Base-by-base conservation (phyloP, 2,113 vertebrate species). In the Tonatia bakeri region DNA sequence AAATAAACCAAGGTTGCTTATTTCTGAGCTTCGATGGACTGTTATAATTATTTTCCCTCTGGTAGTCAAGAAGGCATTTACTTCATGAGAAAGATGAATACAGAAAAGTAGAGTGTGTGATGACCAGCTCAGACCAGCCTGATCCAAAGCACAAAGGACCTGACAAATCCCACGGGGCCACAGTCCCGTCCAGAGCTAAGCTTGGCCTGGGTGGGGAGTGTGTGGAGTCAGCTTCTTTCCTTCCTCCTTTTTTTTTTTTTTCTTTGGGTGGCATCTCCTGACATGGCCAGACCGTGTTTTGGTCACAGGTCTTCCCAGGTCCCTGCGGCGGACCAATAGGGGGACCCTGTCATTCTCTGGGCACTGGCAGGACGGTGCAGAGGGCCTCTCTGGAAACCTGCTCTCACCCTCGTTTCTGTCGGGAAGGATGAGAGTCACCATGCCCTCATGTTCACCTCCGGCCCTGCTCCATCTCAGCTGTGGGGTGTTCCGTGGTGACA, bases 1-100 rank as follows among this genome's bases (percentile, higher is more conserved):
- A 96, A 96, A 94, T 95, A 94, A 97, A 96, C 59, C 75, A 79
- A 81, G 47, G 13, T 97, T 95, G 33, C 82, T 96, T 89, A 70
- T 95, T 96, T 91, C 80, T 95, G 40, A 88, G 73, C 84, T 73
- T 93, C 76, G 91, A 0, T 94, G 33, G 76, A 67, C 85, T 89
- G 87, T 90, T 45, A 92, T 26, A 84, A 69, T 97, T 52, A 38
- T 92, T 90, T 70, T 87, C 83, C 79, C 54, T 84, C 56, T 47
- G 87, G 31, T 83, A 22, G 54, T 83, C 82, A 76, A 95, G 73
- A 65, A 87, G 43, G 82, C 20, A 36, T 84, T 95, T 91, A 61
- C 84, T 92, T 91, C 80, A 86, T 50, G 61, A 47, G 50, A 90
- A 92, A 97, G 88, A 86, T 45, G 61, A 38, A 77, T 20, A 69